Conservation (phyloP, 2,888 invertebrate genomes). For the Dendrolimus houi region DNA sequence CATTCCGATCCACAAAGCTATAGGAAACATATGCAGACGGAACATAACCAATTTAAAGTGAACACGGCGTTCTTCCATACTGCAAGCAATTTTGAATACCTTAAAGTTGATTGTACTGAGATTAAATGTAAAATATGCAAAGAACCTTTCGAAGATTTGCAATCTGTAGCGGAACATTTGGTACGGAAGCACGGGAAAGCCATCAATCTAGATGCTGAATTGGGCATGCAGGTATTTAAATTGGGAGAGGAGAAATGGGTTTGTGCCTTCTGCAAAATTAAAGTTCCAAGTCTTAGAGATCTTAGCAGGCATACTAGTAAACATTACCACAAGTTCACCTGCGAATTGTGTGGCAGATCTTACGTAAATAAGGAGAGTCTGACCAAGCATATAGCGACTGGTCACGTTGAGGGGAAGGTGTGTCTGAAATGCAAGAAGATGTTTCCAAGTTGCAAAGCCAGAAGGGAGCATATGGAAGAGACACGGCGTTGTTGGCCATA, state of each 20-base stretch:
- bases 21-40: constrained; percentile 39
- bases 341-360: constrained; percentile 17
- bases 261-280: constrained; percentile 10
- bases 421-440: constrained; percentile 10
- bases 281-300: constrained; percentile 11
- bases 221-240: constrained; percentile 13
- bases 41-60: constrained; percentile 34
- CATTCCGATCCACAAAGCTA: constrained; percentile 33
- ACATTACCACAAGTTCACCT: constrained; percentile 20
- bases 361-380: constrained; percentile 7
- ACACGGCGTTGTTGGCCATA: constrained; percentile 35
- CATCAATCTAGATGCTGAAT: constrained; percentile 6
- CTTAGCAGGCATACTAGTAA: constrained; percentile 20
- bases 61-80: constrained; percentile 34
- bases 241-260: constrained; percentile 9
- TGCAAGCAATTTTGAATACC: constrained; percentile 15
- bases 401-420: constrained; percentile 8
- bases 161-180: constrained; percentile 31
- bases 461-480: constrained; percentile 27
- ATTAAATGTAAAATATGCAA: constrained; percentile 39
- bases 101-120: constrained; percentile 46
- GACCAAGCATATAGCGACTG: constrained; percentile 5
- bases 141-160: constrained; percentile 21
- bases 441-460: constrained; percentile 19
- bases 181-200: constrained; percentile 22